Base-by-base conservation (phyloP, 2,888 invertebrate species). In the Aromia moschata region DNA sequence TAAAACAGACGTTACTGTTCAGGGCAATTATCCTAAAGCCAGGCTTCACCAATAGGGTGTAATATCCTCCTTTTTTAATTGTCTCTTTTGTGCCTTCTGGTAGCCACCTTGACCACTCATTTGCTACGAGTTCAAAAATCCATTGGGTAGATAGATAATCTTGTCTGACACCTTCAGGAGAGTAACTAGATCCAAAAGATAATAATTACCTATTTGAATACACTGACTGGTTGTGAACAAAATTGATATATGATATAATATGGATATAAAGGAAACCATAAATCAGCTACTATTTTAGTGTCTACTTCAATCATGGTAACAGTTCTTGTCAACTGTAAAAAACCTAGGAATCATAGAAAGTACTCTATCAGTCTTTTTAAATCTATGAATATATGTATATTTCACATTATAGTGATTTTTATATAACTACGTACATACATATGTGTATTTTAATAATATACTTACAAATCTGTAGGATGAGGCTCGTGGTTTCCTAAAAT, bases 1-100 rank as follows among this genome's bases (percentile, higher is more conserved):
- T 85, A 72, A 89, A 91, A 68, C 92, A 92, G 56, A 91, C 88
- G 74, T 93, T 94, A 72, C 88, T 93, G 73, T 96, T 95, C 1
- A 95, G 73, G 0, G 88, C 89, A 60, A 96, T 86, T 2, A 93
- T 84, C 64, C 92, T 83, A 59, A 94, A 84, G 0, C 93, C 93
- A 1, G 87, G 84, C 52, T 82, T 84, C 0, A 90, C 84, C 0
- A 85, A 77, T 11, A 87, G 81, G 0, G 92, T 89, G 78, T 93
- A 96, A 70, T 87, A 96, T 7, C 94, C 96, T 17, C 90, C 90
- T 43, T 84, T 81, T 9, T 82, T 75, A 38, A 93, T 81, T 0
- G 89, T 87, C 5, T 71, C 75, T 62, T 83, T 81, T 0, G 90
- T 87, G 1, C 85, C 85, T 38, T 84, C 82, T 0, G 90, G 86